These are phyloP conservation scores for Eulemur albifrons DNA, from an alignment of 2,797 vertebrate genomes.

Conservation along the genomic window DNA sequence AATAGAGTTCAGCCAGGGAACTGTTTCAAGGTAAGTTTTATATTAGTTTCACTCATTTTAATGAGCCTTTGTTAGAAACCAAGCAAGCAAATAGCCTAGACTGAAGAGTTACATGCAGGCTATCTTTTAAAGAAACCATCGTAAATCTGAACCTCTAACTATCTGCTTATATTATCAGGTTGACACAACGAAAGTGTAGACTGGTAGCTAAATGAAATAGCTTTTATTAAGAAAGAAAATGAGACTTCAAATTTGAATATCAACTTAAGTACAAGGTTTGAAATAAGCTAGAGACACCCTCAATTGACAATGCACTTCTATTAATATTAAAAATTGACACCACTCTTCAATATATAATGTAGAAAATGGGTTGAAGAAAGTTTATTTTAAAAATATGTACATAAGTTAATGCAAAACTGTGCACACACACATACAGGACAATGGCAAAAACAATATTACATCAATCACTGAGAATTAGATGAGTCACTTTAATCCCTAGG, in stretches of 20 bases:
- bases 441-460: not conserved
- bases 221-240: conserved; percentile 81
- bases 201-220: conserved; percentile 81
- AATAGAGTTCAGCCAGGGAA: conserved; percentile 81
- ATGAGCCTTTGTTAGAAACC: conserved; percentile 86
- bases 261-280: conserved; percentile 34
- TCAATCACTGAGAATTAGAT: conserved; percentile 75
- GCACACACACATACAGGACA: conserved; percentile 21
- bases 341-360: not conserved
- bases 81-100: conserved; percentile 80
- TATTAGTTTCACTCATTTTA: conserved; percentile 85
- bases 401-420: not conserved
- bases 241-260: conserved; percentile 80
- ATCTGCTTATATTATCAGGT: conserved; percentile 83
- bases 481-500: conserved; percentile 78
- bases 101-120: conserved; percentile 79
- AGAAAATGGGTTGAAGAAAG: conserved; percentile 7
- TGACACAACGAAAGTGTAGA: conserved; percentile 80
- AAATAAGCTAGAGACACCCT: not conserved
- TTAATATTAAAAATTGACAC: conserved; percentile 47
- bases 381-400: not conserved
- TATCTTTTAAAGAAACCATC: conserved; percentile 81
- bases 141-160: conserved; percentile 82
- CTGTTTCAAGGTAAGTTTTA: conserved; percentile 87
- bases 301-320: not conserved